Percentiles rank a stretch among this genome's conserved stretches.
Conservation (phyloP, 1,140 invertebrate species). For the Cepaea nemoralis region DNA sequence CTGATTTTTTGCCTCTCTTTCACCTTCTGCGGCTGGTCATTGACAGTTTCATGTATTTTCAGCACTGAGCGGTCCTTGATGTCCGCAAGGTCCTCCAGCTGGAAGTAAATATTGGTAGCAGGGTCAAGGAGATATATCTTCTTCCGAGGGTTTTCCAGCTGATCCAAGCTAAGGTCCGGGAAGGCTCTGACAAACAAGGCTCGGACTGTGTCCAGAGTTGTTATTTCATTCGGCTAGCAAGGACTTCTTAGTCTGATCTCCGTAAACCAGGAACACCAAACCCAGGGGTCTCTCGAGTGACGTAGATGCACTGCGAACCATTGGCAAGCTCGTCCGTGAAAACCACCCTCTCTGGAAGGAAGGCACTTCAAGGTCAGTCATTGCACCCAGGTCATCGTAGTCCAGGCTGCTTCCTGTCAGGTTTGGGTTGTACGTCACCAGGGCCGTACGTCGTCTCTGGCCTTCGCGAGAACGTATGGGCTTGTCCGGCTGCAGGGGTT, state of each 20-base stretch:
- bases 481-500: too few relatives aligned
- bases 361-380: conserved; percentile 95
- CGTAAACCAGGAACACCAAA: conserved; percentile 94
- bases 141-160: conserved; percentile 90
- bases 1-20: conserved; percentile 57
- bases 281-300: conserved; percentile 82
- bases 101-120: conserved; percentile 98
- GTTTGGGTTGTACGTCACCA: conserved; percentile 58
- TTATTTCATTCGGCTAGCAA: conserved; percentile 97
- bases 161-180: conserved; percentile 94
- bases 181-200: conserved; percentile 98
- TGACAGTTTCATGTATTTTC: conserved; percentile 67
- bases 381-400: conserved; percentile 95
- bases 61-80: conserved; percentile 68
- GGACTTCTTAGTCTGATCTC: conserved; percentile 96
- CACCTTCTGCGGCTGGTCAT: conserved; percentile 59
- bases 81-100: conserved; percentile 92
- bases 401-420: conserved; percentile 49
- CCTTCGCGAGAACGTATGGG: conserved; percentile 55
- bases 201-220: conserved; percentile 96
- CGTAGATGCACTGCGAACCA: conserved; percentile 93
- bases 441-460: conserved; percentile 54
- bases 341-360: conserved; percentile 87
- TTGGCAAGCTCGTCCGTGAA: conserved; percentile 90
- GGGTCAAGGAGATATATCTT: conserved; percentile 96